phyloP scores from a whole-genome alignment of 2,888 invertebrate species.

The Cheilosia urbana region DNA sequence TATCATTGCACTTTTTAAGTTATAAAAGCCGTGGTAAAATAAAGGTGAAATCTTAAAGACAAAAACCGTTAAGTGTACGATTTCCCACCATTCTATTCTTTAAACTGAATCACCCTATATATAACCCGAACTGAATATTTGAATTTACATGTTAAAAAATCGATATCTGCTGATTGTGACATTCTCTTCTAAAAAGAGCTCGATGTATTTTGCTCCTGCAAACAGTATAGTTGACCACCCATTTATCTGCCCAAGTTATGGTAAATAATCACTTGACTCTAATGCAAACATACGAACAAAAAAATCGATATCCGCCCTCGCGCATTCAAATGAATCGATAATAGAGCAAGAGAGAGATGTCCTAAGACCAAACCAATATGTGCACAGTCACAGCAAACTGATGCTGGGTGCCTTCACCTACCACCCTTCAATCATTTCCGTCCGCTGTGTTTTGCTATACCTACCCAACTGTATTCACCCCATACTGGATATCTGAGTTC shows the following conservation, averaged over 20 bases:
- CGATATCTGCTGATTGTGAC: conserved; percentile 1
- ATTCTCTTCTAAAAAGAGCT: neutral
- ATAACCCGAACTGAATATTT: neutral
- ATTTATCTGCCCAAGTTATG: conserved; percentile 16
- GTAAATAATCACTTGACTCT: conserved; percentile 10
- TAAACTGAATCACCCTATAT: too few relatives aligned
- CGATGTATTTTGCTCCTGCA: conserved; percentile 33
- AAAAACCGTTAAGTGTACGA: too few relatives aligned
- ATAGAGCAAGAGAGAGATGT: conserved; percentile 58
- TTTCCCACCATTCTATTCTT: too few relatives aligned
- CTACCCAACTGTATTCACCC: conserved; percentile 1
- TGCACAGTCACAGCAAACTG: conserved; percentile 36
- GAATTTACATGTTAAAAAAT: conserved; percentile 2
- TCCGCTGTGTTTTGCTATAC: conserved; percentile 14
- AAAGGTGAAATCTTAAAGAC: too few relatives aligned
- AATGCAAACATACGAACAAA: neutral
- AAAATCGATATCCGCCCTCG: conserved; percentile 70
- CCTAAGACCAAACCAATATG: conserved; percentile 26
- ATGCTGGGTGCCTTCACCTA: conserved; percentile 64
- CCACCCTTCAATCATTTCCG: conserved; percentile 19
- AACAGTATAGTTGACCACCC: neutral
- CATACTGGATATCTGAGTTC: conserved; percentile 14
- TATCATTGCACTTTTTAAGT: too few relatives aligned
- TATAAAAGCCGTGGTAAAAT: too few relatives aligned
- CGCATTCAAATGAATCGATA: conserved; percentile 63